Percentiles rank a stretch among this genome's conserved stretches.
Conservation (phyloP, 2,888 invertebrate species). For the Prosapia bicincta region DNA sequence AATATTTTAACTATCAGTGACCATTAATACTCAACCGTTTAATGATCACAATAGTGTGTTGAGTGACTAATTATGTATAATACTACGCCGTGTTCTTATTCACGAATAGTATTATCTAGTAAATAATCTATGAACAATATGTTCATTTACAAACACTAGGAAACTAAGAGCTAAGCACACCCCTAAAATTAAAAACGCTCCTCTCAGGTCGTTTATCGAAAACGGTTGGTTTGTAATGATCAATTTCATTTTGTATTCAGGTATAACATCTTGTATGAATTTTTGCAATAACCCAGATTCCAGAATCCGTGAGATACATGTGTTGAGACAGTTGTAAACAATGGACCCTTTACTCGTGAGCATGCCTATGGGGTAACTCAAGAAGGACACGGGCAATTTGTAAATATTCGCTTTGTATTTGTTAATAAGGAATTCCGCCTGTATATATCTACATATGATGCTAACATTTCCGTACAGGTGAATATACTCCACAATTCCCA, state of each 20-base stretch:
- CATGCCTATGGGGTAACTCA: background rate
- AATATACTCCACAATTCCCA: background rate
- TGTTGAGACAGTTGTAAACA: background rate
- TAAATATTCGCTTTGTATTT: background rate
- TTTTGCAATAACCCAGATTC: background rate
- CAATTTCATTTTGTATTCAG: background rate
- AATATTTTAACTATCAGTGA: too few relatives aligned
- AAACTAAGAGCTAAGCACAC: background rate
- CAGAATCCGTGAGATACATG: background rate
- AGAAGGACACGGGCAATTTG: background rate
- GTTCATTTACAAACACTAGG: background rate
- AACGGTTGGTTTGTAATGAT: background rate
- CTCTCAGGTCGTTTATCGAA: background rate
- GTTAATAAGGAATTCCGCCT: background rate
- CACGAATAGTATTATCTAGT: too few relatives aligned
- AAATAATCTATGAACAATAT: background rate
- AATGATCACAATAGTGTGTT: too few relatives aligned
- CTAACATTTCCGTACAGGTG: background rate
- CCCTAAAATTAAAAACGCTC: background rate
- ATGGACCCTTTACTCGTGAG: background rate
- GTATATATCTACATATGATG: background rate
- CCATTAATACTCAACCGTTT: too few relatives aligned
- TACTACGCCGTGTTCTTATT: too few relatives aligned
- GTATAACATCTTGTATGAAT: background rate
- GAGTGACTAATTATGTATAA: too few relatives aligned